Percentiles rank a stretch among this genome's conserved stretches.
phyloP scores from a whole-genome alignment of 2,888 invertebrate species.

The Caenorhabditis zanzibari region DNA sequence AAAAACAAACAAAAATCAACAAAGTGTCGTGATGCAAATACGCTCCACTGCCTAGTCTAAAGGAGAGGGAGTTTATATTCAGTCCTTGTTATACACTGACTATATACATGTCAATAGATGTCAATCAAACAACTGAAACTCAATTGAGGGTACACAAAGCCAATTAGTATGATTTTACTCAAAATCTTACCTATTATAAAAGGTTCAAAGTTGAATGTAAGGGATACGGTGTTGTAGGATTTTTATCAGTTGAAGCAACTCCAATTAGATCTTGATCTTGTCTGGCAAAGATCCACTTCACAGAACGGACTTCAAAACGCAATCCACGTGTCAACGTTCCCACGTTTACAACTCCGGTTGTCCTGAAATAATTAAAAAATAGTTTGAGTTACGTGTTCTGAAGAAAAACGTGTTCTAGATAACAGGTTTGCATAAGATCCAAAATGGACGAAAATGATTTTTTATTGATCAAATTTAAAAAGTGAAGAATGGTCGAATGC shows the following conservation, averaged over 20 bases:
- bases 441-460: neutral
- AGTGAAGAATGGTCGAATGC: constrained; percentile 44
- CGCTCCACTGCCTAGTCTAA: constrained; percentile 4
- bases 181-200: too few species aligned
- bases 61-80: neutral
- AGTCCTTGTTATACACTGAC: too few species aligned
- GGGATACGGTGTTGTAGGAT: too few species aligned
- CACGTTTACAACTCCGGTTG: neutral
- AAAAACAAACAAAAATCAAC: constrained; percentile 4
- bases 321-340: neutral
- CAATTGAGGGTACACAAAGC: too few species aligned
- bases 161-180: too few species aligned
- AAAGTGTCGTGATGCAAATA: neutral
- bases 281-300: too few species aligned
- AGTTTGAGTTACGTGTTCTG: neutral
- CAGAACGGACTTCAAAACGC: too few species aligned
- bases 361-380: neutral
- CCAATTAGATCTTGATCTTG: too few species aligned
- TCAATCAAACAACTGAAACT: too few species aligned
- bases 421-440: neutral
- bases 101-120: too few species aligned
- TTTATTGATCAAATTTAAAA: constrained; percentile 9
- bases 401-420: neutral
- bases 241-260: too few species aligned
- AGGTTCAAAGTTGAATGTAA: too few species aligned